Percentiles rank a stretch among this genome's conserved stretches.
phyloP scores from a whole-genome alignment of 1,140 invertebrate genomes.

The Solenopsis fugax region DNA sequence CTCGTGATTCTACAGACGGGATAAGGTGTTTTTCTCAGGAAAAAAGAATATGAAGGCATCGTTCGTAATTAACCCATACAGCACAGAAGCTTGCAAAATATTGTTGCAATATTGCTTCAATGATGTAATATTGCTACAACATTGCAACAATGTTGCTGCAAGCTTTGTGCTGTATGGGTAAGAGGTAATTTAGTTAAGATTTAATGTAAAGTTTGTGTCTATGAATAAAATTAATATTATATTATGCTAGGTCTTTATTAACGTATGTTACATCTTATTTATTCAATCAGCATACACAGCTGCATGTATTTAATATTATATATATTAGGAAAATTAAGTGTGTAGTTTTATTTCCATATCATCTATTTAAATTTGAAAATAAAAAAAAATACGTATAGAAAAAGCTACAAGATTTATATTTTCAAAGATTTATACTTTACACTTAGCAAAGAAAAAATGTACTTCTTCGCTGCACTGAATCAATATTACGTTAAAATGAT shows the following conservation, averaged over 20 bases:
- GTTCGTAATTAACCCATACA: slow-evolving; percentile 20
- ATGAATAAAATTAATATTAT: slow-evolving; percentile 40
- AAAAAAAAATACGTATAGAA: neutral
- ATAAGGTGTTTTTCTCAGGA: slow-evolving; percentile 3
- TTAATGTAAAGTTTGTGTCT: slow-evolving; percentile 25
- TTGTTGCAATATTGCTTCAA: too few species aligned
- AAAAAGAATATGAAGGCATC: slow-evolving; percentile 7
- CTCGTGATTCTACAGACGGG: neutral
- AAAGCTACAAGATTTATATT: neutral
- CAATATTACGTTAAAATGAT: too few species aligned
- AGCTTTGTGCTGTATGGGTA: too few species aligned
- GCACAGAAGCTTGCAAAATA: too few species aligned
- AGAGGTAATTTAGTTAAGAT: slow-evolving; percentile 37
- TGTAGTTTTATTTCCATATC: neutral
- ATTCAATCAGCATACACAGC: neutral
- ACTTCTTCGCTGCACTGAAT: too few species aligned
- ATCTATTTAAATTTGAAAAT: neutral
- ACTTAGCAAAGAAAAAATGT: too few species aligned
- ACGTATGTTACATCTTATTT: neutral
- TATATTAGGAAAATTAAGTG: neutral
- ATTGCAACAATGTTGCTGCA: too few species aligned
- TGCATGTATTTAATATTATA: neutral
- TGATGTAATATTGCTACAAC: too few species aligned
- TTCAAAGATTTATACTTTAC: too few species aligned
- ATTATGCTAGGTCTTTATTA: neutral